Base-by-base conservation (phyloP, 2,797 vertebrate species). In the Tadarida brasiliensis region DNA sequence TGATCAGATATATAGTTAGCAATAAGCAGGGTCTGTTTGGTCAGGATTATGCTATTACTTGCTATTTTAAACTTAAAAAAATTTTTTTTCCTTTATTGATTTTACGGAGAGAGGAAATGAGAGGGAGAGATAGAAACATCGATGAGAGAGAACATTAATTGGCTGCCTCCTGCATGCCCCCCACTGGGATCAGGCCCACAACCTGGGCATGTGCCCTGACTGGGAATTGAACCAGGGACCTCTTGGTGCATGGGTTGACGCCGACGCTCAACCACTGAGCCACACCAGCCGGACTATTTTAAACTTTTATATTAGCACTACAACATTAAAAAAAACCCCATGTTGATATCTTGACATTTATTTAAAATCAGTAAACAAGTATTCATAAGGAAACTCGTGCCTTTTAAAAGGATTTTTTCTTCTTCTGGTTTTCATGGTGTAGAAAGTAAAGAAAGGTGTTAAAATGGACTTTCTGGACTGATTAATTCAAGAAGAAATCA, bases 361-460 rank as follows among this genome's bases (percentile, higher is more conserved):
- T 49, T 86, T 94, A 87, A 96, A 97, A 77, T 33, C 85, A 88
- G 77, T 82, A 73, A 94, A 94, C 80, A 96, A 88, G 71, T 10
- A 56, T 97, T 57, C n/a, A 1, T 91, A 93, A 82, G 82, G 47
- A 96, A 96, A 70, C 97, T 96, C 96, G 2, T 74, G 24, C 30
- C 49, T 87, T 85, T 51, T 57, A 90, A 89, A 61, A 67, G 67
- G 28, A 96, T 30, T 47, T 24, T 82, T 94, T 97, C 91, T 61
- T 96, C 57, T 39, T 9, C 67, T 70, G 76, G 94, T 97, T 98
- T 97, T 97, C 92, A 90, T 97, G 88, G 92, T 96, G 61, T 77
- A 81, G 87, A 87, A 94, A 93, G 93, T 90, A 84, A 96, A 96
- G 96, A 92, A 95, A 96, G 30, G 93, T 96, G 39, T 96, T 95